These are phyloP conservation scores for Pipistrellus nathusii DNA, from an alignment of 2,797 vertebrate genomes.

Conservation along the genomic window DNA sequence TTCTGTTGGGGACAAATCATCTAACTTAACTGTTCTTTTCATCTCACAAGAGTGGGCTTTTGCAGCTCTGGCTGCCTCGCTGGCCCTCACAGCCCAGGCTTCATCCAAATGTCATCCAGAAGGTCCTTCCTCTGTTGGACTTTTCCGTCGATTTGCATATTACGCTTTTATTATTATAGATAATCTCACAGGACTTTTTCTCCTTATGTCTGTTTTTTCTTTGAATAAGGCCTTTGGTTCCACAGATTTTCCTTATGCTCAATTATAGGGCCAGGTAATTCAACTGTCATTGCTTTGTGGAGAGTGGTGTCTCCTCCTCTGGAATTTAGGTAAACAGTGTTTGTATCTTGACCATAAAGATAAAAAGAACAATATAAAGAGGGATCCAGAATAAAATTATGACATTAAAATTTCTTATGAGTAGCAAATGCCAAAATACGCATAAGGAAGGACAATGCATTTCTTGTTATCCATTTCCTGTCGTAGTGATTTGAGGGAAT, in stretches of 20 bases:
- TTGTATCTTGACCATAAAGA: background rate
- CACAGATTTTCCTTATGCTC: background rate
- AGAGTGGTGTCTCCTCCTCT: background rate
- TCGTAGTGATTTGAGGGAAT: background rate
- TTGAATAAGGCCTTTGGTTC: background rate
- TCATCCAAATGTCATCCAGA: no score
- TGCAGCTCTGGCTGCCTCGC: no score
- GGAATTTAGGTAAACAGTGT: slow-evolving; percentile 45
- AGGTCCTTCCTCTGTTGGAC: no score
- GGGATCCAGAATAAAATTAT: background rate
- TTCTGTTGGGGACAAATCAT: slow-evolving; percentile 39
- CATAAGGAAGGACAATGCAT: background rate
- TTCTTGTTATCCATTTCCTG: background rate
- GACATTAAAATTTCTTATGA: background rate
- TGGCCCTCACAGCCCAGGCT: no score
- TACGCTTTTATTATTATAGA: background rate
- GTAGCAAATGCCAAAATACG: background rate
- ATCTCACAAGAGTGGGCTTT: background rate
- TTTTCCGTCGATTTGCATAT: background rate
- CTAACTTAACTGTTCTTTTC: slow-evolving; percentile 29
- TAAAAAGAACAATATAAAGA: background rate
- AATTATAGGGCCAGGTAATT: background rate
- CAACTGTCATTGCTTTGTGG: background rate
- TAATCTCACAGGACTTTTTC: background rate
- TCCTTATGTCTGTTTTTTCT: background rate